A percentile compares a stretch with the other conserved stretches of the same genome.
These are phyloP conservation scores for Cotesia congregata DNA, from an alignment of 2,888 invertebrate species.

Conservation along the genomic window DNA sequence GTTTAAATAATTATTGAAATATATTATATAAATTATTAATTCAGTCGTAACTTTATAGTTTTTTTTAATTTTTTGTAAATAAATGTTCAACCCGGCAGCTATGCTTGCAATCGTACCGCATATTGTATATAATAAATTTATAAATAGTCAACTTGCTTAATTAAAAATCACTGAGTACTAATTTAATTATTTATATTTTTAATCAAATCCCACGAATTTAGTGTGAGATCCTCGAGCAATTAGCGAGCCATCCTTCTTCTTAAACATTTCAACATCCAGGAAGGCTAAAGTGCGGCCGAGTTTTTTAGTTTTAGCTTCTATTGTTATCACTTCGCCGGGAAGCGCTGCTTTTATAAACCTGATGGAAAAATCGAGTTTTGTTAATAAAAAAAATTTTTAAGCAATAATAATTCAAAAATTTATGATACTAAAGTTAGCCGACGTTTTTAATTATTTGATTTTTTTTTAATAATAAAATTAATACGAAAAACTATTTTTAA, in stretches of 20 bases:
- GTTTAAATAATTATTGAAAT: neutral
- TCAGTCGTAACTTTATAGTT: neutral
- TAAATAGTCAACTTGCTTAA: constrained; percentile 18
- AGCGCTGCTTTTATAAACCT: constrained; percentile 85
- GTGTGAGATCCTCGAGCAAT: constrained; percentile 89
- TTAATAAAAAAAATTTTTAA: too few species aligned
- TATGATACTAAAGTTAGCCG: too few species aligned
- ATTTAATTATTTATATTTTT: constrained; percentile 17
- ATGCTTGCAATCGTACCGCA: neutral
- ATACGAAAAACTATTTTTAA: too few species aligned
- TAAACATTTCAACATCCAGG: constrained; percentile 83
- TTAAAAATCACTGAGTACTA: too few species aligned
- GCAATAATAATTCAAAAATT: too few species aligned
- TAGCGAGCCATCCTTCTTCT: constrained; percentile 80
- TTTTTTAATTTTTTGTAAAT: neutral
- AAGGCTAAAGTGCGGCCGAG: constrained; percentile 87
- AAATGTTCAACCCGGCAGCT: neutral
- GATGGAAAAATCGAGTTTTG: constrained; percentile 35
- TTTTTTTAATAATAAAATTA: too few species aligned
- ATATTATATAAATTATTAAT: neutral
- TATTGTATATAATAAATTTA: constrained; percentile 37
- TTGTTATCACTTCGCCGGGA: constrained; percentile 83
- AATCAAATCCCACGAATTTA: constrained; percentile 74
- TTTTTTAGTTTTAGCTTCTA: constrained; percentile 84
- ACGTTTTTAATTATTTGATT: too few species aligned